Evolutionary conservation across 2,113 vertebrate genomes (phyloP), one percentile per base, ranked within the genome.

Genomic region (Notothenia coriiceps): DNA sequence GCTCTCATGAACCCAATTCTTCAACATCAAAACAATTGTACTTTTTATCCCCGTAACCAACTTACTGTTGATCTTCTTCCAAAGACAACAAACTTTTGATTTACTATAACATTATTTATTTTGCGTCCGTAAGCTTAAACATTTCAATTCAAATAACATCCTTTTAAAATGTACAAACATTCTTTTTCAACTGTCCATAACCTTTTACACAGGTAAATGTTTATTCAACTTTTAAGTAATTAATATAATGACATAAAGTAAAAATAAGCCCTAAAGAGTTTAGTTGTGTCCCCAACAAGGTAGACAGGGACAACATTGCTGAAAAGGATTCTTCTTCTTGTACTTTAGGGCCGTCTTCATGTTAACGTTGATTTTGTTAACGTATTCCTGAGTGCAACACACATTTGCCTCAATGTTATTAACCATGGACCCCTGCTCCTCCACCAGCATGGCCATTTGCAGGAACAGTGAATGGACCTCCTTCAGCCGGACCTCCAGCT

Each of bases 381-480:
- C 86, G 59, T 97, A 96, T 43, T 97, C 94, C 64, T 93, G 50
- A 18, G 96, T 95, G 40, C 89, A 79, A 46, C 91, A 80, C 85
- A 98, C 95, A 44, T 96, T 96, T 56, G 90, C 55, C 85, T 98
- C 96, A n/a, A 98, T 96, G 73, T 95, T 95, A 15, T 97, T 85
- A 9, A 98, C 66, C 14, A 95, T 93, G 85, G 91, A 92, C 0
- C 95, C 95, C 91, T 99, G 98, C 80, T 97, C 93, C 88, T 98
- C 97, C 80, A 97, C 96, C 69, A 98, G 84, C 87, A 95, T 7
- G 0, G 96, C 97, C 90, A 97, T 96, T 71, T 97, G 92, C 81
- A 96, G 81, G 88, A 97, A 98, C 60, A 98, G 94, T 3, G 96
- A 93, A 0, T 96, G 97, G 64, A 98, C 80, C 5, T 97, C 96